phyloP scores from a whole-genome alignment of 1,140 invertebrate genomes.

The Cydia pomonella region DNA sequence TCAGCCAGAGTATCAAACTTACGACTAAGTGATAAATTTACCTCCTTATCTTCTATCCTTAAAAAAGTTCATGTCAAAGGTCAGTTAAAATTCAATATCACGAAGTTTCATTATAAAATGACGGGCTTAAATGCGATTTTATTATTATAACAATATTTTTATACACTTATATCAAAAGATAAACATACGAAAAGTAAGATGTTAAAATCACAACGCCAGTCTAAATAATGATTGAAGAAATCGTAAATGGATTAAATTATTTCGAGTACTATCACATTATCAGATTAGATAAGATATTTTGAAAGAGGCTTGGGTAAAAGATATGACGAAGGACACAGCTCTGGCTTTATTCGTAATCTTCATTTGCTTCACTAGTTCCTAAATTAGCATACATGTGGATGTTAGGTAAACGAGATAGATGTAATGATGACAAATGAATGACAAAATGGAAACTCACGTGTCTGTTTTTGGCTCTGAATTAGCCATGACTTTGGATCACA shows the following conservation, averaged over 20 bases:
- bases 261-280: constrained; percentile 31
- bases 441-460: constrained; percentile 10
- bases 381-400: constrained; percentile 17
- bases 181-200: constrained; percentile 1
- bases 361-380: constrained; percentile 23
- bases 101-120: background rate
- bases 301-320: constrained; percentile 27
- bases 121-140: background rate
- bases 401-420: constrained; percentile 18
- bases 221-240: constrained; percentile 21
- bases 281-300: constrained; percentile 29
- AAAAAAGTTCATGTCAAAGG: constrained; percentile 19
- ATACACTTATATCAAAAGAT: background rate
- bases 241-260: constrained; percentile 30
- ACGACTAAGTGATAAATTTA: constrained; percentile 16
- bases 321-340: constrained; percentile 27
- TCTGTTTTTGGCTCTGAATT: background rate
- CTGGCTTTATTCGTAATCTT: constrained; percentile 26
- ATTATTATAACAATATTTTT: background rate
- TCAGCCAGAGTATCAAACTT: background rate
- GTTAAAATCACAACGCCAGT: background rate
- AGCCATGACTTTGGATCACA: background rate
- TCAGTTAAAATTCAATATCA: constrained; percentile 28
- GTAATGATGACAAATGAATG: constrained; percentile 12
- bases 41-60: background rate